Evolutionary conservation across 1,140 invertebrate species (phyloP).

Genomic region (Diuraphis noxia): DNA sequence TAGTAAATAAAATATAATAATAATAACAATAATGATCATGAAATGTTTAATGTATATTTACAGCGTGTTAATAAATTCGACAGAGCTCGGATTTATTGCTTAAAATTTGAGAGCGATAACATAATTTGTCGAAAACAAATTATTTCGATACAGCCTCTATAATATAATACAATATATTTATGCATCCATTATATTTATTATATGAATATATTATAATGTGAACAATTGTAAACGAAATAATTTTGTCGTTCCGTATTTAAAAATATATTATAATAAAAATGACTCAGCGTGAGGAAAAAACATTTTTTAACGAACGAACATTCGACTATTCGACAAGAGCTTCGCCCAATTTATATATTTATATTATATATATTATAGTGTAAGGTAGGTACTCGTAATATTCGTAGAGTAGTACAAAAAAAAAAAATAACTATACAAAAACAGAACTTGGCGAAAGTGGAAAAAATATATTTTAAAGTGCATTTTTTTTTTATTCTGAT

Average conservation of each 20-base stretch:
- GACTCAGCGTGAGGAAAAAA: background rate
- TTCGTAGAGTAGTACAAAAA: background rate
- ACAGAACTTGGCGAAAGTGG: conserved; percentile 5
- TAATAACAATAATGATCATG: background rate
- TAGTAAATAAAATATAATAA: background rate
- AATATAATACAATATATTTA: background rate
- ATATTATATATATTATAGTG: background rate
- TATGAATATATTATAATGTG: background rate
- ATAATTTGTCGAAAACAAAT: background rate
- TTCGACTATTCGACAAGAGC: background rate
- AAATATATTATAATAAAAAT: background rate
- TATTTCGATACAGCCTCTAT: background rate
- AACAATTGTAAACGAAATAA: background rate
- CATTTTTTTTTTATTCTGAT: background rate
- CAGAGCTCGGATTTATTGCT: background rate
- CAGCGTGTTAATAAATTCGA: background rate
- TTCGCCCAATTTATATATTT: background rate
- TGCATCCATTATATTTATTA: background rate
- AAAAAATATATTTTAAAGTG: conserved; percentile 21
- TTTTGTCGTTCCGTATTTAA: background rate
- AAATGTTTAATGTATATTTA: background rate
- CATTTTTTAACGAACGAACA: conserved; percentile 22
- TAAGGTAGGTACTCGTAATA: background rate
- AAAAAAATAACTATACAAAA: background rate
- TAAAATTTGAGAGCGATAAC: background rate